Evolutionary conservation across 2,888 invertebrate species (phyloP), one percentile per base, ranked within the genome.

Genomic region (Pammene fasciana): DNA sequence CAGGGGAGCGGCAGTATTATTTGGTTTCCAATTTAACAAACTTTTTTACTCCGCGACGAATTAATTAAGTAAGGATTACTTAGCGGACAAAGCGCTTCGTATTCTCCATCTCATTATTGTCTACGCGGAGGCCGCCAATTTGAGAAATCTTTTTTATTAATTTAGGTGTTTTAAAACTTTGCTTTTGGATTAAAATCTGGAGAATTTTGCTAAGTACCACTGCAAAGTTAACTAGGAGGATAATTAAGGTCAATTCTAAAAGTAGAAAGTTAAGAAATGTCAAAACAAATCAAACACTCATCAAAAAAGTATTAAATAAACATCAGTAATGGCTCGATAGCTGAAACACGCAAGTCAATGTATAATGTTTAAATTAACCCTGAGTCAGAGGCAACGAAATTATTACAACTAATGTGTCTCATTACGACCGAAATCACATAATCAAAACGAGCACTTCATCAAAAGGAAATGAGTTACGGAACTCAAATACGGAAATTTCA

Each of bases 21-120:
- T 84, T 83, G 79, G 82, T 82, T 79, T 76, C 76, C 75, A 79
- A 79, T 78, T 82, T 80, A 74, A 78, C 77, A 74, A 82, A 86
- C 79, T 83, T 85, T 85, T 83, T 82, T 82, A 80, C 80, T 83
- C 82, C 75, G 77, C 73, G 75, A 74, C 74, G 83, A 83, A 86
- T 86, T 85, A 86, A 87, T 87, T 86, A 86, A 83, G 81, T 79
- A 79, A 80, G 82, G 84, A 86, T 86, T 83, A 85, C 77, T 79
- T 77, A 74, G 72, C 74, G 76, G 76, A 80, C 79, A 80, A 82
- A 79, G 79, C 80, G 75, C 79, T 79, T 79, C 79, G 78, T 80
- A 79, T 83, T 85, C 79, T 75, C 73, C 71, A 75, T 78, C 79
- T 84, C 80, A 81, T 85, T 83, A 84, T 65, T 71, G 71, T 70